Evolutionary conservation across 1,140 invertebrate species (phyloP).

Genomic region (Brachionus koreanus): DNA sequence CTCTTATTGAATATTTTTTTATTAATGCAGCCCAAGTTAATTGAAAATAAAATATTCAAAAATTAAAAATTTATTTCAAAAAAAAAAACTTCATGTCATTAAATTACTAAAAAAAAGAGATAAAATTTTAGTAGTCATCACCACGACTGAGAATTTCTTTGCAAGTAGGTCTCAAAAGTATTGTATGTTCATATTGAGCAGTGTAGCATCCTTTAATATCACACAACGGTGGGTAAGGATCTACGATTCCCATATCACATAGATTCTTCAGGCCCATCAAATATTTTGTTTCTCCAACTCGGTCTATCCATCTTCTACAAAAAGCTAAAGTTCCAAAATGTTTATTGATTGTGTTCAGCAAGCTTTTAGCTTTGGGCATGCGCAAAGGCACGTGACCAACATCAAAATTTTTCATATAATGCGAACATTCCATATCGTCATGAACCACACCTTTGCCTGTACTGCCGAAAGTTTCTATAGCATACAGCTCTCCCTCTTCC

Average conservation of each 20-base stretch:
- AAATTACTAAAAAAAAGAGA: not conserved
- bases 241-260: slow-evolving; percentile 80
- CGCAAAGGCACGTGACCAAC: slow-evolving; percentile 79
- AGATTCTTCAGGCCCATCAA: slow-evolving; percentile 95
- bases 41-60: not conserved
- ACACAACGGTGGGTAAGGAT: slow-evolving; percentile 94
- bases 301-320: slow-evolving; percentile 96
- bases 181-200: slow-evolving; percentile 98
- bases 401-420: slow-evolving; percentile 99
- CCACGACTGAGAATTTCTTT: slow-evolving; percentile 96
- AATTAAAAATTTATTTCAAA: not conserved
- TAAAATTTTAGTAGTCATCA: slow-evolving; percentile 74
- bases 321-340: slow-evolving; percentile 97
- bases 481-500: slow-evolving; percentile 99
- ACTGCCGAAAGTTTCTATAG: slow-evolving; percentile 98
- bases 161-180: slow-evolving; percentile 91
- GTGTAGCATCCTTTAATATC: slow-evolving; percentile 97
- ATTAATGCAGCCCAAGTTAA: not conserved
- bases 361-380: slow-evolving; percentile 81
- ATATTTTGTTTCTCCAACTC: slow-evolving; percentile 91
- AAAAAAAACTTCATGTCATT: not conserved
- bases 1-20: too few relatives aligned
- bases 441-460: slow-evolving; percentile 93
- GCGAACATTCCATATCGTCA: slow-evolving; percentile 97
- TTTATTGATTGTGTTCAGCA: slow-evolving; percentile 92